Evolutionary conservation across 2,113 vertebrate genomes (phyloP).

Genomic region (Litocranius walleri): DNA sequence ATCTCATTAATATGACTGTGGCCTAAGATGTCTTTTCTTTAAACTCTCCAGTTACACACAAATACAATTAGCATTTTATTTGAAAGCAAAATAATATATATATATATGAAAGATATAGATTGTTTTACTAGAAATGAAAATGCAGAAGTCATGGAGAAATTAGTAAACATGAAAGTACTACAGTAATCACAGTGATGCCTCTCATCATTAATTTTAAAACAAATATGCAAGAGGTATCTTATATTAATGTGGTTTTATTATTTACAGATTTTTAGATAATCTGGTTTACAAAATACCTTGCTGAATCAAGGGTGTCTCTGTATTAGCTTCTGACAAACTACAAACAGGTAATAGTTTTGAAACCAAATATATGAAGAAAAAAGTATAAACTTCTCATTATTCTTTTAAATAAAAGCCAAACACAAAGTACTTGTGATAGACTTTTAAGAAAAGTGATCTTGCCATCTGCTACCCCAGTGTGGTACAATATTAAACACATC

Average conservation of each 20-base stretch:
- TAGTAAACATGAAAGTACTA: not conserved
- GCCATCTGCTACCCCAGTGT: slow-evolving; percentile 80
- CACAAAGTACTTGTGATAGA: not conserved
- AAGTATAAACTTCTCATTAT: not conserved
- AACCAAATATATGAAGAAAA: not conserved
- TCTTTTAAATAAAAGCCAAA: slow-evolving; percentile 36
- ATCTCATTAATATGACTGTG: not conserved
- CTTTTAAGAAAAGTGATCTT: slow-evolving; percentile 63
- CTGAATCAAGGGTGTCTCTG: not conserved
- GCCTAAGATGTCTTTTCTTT: not conserved
- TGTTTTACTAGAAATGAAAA: not conserved
- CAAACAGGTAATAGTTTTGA: not conserved
- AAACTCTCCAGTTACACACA: not conserved
- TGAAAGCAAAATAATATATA: not conserved
- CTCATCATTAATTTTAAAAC: not conserved
- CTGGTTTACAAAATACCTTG: not conserved
- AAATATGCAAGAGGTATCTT: not conserved
- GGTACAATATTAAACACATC: slow-evolving; percentile 68
- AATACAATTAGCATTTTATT: not conserved
- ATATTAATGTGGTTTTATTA: not conserved
- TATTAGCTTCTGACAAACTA: not conserved
- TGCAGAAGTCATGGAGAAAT: not conserved
- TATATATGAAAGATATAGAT: not conserved
- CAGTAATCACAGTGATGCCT: not conserved
- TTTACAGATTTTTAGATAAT: not conserved